These are phyloP conservation scores for Anser cygnoides DNA, from an alignment of 2,113 vertebrate species.

Conservation along the genomic window DNA sequence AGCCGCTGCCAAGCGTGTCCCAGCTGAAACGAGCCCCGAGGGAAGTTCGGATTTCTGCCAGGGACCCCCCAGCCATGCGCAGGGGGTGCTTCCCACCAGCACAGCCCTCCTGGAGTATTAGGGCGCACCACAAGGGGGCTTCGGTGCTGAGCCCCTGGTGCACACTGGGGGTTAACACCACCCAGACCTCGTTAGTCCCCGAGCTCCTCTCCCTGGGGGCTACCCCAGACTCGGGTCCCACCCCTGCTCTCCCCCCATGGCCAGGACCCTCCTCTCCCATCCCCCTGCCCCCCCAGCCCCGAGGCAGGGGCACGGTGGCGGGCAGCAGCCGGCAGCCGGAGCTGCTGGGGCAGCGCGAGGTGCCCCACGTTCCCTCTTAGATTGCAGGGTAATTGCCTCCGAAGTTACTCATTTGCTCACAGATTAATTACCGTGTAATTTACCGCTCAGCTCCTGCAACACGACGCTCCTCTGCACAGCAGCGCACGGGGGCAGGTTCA, in stretches of 20 bases:
- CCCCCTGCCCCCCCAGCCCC: too few species aligned
- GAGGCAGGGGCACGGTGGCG: too few species aligned
- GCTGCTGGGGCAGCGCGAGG: accelerated
- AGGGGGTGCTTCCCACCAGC: accelerated
- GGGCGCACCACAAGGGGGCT: accelerated
- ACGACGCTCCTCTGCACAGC: not conserved
- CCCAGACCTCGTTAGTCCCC: accelerated
- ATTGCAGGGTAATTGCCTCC: not conserved
- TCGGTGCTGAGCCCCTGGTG: not conserved
- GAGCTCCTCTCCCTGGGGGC: not conserved
- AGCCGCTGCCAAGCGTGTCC: not conserved
- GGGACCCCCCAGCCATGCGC: accelerated
- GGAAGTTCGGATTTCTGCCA: not conserved
- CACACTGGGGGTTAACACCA: accelerated
- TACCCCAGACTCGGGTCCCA: not conserved
- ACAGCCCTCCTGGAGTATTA: not conserved
- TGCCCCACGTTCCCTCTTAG: not conserved
- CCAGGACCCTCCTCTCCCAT: not conserved
- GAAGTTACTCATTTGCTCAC: not conserved
- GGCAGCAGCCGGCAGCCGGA: not conserved
- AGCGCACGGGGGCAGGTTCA: accelerated
- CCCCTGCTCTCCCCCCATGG: not conserved
- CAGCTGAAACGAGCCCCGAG: accelerated
- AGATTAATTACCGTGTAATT: not conserved
- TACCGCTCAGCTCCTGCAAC: not conserved